A percentile compares a stretch with the other conserved stretches of the same genome.
These are phyloP conservation scores for Solenodon paradoxus DNA, from an alignment of 2,113 vertebrate genomes.

Conservation along the genomic window DNA sequence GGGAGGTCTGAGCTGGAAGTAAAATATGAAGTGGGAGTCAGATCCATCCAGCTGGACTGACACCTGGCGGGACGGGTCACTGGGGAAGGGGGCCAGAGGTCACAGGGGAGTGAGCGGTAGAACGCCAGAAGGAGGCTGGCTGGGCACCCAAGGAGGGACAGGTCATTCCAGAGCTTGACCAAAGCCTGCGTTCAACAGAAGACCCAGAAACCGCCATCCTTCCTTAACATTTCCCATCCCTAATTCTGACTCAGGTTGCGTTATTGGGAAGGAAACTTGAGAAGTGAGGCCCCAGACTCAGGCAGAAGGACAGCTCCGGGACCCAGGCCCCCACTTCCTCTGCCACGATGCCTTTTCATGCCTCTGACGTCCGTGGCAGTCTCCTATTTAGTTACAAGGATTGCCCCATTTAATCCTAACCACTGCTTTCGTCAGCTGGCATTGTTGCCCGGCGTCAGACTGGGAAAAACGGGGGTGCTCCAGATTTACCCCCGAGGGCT, in stretches of 20 bases:
- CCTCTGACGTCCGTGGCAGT: neutral
- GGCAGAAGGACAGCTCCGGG: neutral
- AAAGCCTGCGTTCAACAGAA: neutral
- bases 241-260: neutral
- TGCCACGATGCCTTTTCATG: accelerated
- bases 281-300: accelerated
- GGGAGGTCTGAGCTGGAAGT: conserved; percentile 78
- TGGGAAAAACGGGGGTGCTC: neutral
- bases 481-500: too few relatives aligned
- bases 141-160: neutral
- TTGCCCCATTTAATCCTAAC: neutral
- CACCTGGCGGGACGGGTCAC: conserved; percentile 60
- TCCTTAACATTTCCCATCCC: neutral
- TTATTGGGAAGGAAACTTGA: neutral
- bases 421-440: neutral
- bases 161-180: neutral
- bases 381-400: neutral
- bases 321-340: accelerated
- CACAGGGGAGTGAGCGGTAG: too few relatives aligned
- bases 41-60: conserved; percentile 79
- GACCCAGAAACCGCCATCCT: neutral
- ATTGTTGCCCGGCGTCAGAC: neutral
- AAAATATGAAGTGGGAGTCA: conserved; percentile 59
- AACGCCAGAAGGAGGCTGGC: neutral
- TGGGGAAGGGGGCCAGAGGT: accelerated